These are phyloP conservation scores for Teleopsis dalmanni DNA, from an alignment of 1,140 invertebrate genomes.

Conservation along the genomic window DNA sequence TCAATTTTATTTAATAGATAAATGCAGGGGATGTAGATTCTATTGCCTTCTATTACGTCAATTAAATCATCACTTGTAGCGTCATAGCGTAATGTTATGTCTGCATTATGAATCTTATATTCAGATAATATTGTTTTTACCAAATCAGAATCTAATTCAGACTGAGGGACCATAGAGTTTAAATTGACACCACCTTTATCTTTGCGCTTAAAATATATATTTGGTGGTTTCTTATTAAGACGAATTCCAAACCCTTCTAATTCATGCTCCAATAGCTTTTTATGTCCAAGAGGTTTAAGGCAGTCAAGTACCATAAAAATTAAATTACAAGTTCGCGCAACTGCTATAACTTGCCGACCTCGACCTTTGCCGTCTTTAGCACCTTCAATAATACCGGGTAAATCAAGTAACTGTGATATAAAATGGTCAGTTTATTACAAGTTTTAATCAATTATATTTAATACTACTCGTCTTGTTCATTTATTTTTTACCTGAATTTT, in stretches of 20 bases:
- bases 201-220: slow-evolving; percentile 93
- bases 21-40: slow-evolving; percentile 96
- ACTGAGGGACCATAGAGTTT: slow-evolving; percentile 81
- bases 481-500: slow-evolving; percentile 79
- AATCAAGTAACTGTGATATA: slow-evolving; percentile 65
- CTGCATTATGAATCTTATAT: slow-evolving; percentile 98
- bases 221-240: slow-evolving; percentile 94
- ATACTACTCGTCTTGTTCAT: neutral
- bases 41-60: slow-evolving; percentile 97
- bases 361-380: slow-evolving; percentile 84
- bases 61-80: slow-evolving; percentile 97
- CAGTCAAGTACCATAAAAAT: slow-evolving; percentile 99
- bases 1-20: slow-evolving; percentile 99
- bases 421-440: slow-evolving; percentile 44
- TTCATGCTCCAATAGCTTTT: slow-evolving; percentile 93
- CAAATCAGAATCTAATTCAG: slow-evolving; percentile 89
- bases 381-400: slow-evolving; percentile 99
- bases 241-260: slow-evolving; percentile 97
- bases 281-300: slow-evolving; percentile 93
- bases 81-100: slow-evolving; percentile 89
- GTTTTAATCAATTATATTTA: neutral
- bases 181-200: slow-evolving; percentile 92
- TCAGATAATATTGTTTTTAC: slow-evolving; percentile 96
- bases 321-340: slow-evolving; percentile 94
- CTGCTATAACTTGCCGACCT: slow-evolving; percentile 98